A percentile compares a stretch with the other conserved stretches of the same genome.
Conservation (phyloP, 2,797 vertebrate genomes). For the Heteromormyrus szaboi region DNA sequence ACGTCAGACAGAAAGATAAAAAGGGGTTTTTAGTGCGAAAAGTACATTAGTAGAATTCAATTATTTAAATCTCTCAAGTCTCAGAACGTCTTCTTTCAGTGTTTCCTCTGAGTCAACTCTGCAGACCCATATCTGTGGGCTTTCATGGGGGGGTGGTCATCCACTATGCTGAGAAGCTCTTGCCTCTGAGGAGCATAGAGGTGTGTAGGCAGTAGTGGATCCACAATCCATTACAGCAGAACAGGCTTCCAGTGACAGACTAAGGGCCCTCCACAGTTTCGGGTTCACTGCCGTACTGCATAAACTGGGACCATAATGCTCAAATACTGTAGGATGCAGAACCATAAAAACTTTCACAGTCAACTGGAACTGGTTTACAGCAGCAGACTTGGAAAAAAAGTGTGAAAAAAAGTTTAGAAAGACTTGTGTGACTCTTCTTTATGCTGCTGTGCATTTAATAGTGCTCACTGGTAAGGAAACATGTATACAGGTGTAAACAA, state of each 20-base stretch:
- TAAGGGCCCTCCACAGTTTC: not conserved
- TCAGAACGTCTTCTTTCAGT: constrained; percentile 9
- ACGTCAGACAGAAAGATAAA: constrained; percentile 10
- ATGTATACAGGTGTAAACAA: not conserved
- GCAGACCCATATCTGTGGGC: not conserved
- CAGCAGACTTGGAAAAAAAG: not conserved
- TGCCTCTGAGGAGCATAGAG: not conserved
- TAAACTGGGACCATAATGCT: not conserved
- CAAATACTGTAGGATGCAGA: not conserved
- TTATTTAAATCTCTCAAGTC: constrained; percentile 14
- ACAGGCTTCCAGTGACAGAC: not conserved
- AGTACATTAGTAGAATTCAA: constrained; percentile 22
- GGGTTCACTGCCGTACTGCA: not conserved
- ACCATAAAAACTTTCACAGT: not conserved
- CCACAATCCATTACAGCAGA: not conserved
- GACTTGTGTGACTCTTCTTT: not conserved
- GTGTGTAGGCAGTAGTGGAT: not conserved
- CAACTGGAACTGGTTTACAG: not conserved
- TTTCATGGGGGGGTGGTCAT: not conserved
- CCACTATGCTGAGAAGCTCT: not conserved
- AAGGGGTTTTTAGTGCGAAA: constrained; percentile 16
- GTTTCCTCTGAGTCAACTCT: not conserved
- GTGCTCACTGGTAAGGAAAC: not conserved
- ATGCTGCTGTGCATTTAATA: not conserved
- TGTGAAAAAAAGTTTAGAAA: not conserved